Evolutionary conservation across 1,140 invertebrate genomes (phyloP), one percentile per base, ranked within the genome.

Genomic region (fruit fly (Drosophila melanogaster)): DNA sequence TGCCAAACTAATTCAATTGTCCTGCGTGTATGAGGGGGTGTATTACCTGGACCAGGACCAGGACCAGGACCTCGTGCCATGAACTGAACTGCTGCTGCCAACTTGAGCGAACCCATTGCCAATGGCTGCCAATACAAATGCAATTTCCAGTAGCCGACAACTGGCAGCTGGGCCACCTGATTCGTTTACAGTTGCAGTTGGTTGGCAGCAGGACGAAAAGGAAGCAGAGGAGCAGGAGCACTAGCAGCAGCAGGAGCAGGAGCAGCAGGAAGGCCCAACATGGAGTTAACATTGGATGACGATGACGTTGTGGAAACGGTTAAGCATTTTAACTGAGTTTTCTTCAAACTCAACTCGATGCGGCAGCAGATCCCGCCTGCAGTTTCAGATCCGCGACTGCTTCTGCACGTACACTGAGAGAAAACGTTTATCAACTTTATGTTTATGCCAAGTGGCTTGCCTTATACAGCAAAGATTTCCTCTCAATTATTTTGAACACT

Each of bases 1-100:
- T 89, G 79, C 77, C 77, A 79, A 89, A 89, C 79, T 89, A 89
- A 89, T 89, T 89, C 84, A 79, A 89, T 89, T 89, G 84, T 89
- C 77, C 79, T 78, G 69, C 64, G 56, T 67, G 30, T 57, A 47
- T 43, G 41, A 10, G 41, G n/a, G 6, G 11, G 40, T 55, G 67
- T 65, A 79, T 67, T 71, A 80, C 81, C 66, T 70, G 66, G 65
- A 3, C 62, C 41, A 65, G 47, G 47, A 3, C 62, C 41, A 65
- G 47, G 47, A 22, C 19, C 19, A 22, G 19, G 19, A 50, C 26
- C 47, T 15, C 24, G 12, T 49, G 47, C n/a, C 15, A 24, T 26
- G 46, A 7, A 30, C n/a, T 14, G 24, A 49, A 65, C 62, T 74
- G 60, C 46, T 74, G 71, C 61, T 30, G 24, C 59, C 65, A 62